A percentile compares a stretch with the other conserved stretches of the same genome.
Evolutionary conservation across 1,140 invertebrate genomes (phyloP).

Genomic region (Hylaeus volcanicus): DNA sequence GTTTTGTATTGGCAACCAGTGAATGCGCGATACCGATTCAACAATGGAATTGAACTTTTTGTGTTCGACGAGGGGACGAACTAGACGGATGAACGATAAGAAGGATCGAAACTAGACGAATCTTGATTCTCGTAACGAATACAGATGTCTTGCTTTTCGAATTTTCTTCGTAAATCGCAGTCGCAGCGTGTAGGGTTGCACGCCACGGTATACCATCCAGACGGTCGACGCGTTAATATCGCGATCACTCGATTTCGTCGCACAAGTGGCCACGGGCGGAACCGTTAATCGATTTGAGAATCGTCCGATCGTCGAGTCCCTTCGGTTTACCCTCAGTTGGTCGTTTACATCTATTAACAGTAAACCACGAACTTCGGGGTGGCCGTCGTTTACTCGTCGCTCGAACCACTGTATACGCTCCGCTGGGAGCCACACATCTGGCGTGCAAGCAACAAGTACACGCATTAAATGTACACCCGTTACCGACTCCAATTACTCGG

Average conservation of each 20-base stretch:
- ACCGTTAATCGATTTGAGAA: constrained; percentile 24
- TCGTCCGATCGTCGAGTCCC: constrained; percentile 9
- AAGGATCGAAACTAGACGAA: neutral
- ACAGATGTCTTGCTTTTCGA: neutral
- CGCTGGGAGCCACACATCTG: constrained; percentile 69
- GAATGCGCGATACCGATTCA: constrained; percentile 5
- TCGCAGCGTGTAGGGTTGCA: too few species aligned
- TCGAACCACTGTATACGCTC: constrained; percentile 47
- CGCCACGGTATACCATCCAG: too few species aligned
- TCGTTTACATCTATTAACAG: constrained; percentile 68
- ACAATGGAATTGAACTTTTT: constrained; percentile 18
- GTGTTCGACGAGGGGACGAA: neutral
- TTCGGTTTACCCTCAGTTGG: constrained; percentile 15
- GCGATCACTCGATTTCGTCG: neutral
- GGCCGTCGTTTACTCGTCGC: constrained; percentile 52
- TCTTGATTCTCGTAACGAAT: neutral
- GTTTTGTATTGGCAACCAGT: constrained; percentile 19
- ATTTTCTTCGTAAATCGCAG: too few species aligned
- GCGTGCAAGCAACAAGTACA: constrained; percentile 71
- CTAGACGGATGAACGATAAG: too few species aligned
- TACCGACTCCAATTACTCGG: constrained; percentile 60
- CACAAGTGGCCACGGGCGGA: neutral
- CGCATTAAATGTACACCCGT: constrained; percentile 64
- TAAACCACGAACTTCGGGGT: constrained; percentile 65
- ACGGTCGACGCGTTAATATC: too few species aligned